Evolutionary conservation across 2,888 invertebrate species (phyloP).

Genomic region (Cremastinae sp.): DNA sequence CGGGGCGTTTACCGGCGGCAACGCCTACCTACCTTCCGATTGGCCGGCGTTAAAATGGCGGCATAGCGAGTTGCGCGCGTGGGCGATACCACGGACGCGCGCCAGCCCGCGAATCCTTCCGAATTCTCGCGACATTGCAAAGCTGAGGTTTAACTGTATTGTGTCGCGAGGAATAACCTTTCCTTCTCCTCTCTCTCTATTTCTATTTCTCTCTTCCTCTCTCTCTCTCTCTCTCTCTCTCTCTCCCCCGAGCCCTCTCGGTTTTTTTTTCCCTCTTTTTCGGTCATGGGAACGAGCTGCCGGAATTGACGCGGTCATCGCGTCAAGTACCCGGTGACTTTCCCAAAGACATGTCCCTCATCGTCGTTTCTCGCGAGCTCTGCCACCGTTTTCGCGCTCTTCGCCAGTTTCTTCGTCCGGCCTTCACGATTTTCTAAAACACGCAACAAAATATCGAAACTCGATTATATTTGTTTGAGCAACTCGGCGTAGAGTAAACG

Average conservation of each 20-base stretch:
- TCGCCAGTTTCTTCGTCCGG: too few species aligned
- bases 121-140: slow-evolving; percentile 15
- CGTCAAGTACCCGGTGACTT: slow-evolving; percentile 51
- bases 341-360: slow-evolving; percentile 34
- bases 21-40: slow-evolving; percentile 67
- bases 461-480: too few species aligned
- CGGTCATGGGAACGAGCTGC: slow-evolving; percentile 39
- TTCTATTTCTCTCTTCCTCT: too few species aligned
- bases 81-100: slow-evolving; percentile 47
- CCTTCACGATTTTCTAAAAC: too few species aligned
- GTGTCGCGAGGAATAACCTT: not conserved
- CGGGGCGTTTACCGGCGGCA: slow-evolving; percentile 51
- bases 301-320: slow-evolving; percentile 59
- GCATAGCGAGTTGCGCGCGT: slow-evolving; percentile 58
- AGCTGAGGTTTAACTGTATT: slow-evolving; percentile 47
- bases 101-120: slow-evolving; percentile 19
- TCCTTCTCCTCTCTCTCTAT: too few species aligned
- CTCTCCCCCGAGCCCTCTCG: too few species aligned
- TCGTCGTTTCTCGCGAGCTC: slow-evolving; percentile 50
- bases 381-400: slow-evolving; percentile 66
- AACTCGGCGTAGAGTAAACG: too few species aligned
- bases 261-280: too few species aligned
- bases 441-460: too few species aligned
- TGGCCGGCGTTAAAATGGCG: slow-evolving; percentile 70
- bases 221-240: too few species aligned